Evolutionary conservation across 35 echinoderm and acorn worm species (phyloP), one percentile per base, ranked within the genome.

Genomic region (Apostichopus californicus): DNA sequence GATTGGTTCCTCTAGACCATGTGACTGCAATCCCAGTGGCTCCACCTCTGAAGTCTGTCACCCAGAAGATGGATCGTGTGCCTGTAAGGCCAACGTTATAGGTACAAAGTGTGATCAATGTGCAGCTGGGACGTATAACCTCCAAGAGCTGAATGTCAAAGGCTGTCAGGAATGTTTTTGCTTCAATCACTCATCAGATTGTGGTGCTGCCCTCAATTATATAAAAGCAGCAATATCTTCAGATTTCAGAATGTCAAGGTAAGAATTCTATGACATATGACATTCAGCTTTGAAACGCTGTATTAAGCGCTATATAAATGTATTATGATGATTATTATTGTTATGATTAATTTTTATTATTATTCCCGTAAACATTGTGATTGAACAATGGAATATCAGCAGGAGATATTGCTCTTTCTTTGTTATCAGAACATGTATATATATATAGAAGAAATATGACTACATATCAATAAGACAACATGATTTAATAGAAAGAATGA

Each of bases 111-210:
- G 97, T 93, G 92, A 95, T 78, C 68, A 77, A n/a, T 99, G 97
- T 92, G 12, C 65, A 0, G 52, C 73, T 60, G 95, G 93, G 14
- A 91, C 73, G 84, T 99, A 94, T 86, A 95, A 99, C 77, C 89
- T 99, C 1, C 52, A 89, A 14, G 0, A 56, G 13, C 20, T 57
- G 17, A 96, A 99, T n/a, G 80, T 91, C 56, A 79, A 87, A 34
- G 97, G 97, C 7, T 99, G 97, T 78, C 97, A 99, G 71, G 77
- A 77, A 3, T 99, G 97, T 80, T 99, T 96, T 83, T 99, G 97
- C 63, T 99, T 92, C 55, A 79, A 83, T 54, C 97, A 99, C 65
- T 91, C 90, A 13, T 56, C 54, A 6, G 78, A 81, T 18, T 99
- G 97, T 80, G 79, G 83, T 21, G 58, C 83, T 59, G 97, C 97